Evolutionary conservation across 1,140 invertebrate genomes (phyloP), one percentile per base, ranked within the genome.

Genomic region (Calephelis nemesis): DNA sequence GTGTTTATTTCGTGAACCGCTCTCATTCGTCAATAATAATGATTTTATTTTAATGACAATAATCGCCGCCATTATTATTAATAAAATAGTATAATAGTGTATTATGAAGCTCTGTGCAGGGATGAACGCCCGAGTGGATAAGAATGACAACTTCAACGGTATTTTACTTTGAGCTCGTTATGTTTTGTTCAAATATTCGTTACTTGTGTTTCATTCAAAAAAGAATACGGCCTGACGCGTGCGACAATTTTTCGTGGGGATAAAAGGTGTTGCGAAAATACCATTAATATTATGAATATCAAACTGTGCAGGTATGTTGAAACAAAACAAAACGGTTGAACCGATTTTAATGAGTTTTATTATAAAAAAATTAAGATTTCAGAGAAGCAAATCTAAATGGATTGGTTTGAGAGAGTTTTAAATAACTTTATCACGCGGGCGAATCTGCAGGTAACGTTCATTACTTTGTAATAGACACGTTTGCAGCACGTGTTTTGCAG

Each of bases 71-170:
- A 80, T 80, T 82, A 83, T 80, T 87, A 86, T 85, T 87, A 90
- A 80, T 82, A 80, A 78, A 84, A 78, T 78, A 78, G 74, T 76
- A 85, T 84, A 86, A 85, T 84, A 83, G 82, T 79, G 81, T 83
- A 82, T 83, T 87, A 87, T 88, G 83, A 67, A 69, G 71, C 74
- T 68, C 71, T 77, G 76, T 76, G 79, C 81, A 80, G 86, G 86
- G 86, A 90, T 87, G 84, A 86, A 90, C 86, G 88, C 88, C 83
- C 79, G 75, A 88, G 39, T 85, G 88, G 81, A 63, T 87, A 77
- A 82, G 80, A 88, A 88, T 87, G 85, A 87, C 79, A 85, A 78
- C 68, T 83, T 76, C 77, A 90, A 87, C 84, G 84, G 79, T 67
- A 81, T 80, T 82, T 83, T 87, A 77, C 83, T 82, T 84, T 76